phyloP scores from a whole-genome alignment of 2,113 vertebrate species.

The Pandion haliaetus region DNA sequence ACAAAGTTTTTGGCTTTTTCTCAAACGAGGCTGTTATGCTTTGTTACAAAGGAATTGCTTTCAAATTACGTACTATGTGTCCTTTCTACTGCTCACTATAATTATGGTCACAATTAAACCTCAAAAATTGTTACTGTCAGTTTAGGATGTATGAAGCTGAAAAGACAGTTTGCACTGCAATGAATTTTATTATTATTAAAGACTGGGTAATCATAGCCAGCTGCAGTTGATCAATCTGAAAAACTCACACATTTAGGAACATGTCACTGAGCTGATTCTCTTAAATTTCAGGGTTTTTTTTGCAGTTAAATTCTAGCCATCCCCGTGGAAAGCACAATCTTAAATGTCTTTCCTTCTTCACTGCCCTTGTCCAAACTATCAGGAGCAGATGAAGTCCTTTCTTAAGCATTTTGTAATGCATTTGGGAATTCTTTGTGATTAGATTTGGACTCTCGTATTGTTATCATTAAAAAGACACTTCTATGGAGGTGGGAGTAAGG shows the following conservation, averaged over 20 bases:
- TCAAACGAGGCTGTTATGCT: neutral
- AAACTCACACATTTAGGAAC: neutral
- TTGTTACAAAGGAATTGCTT: neutral
- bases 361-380: neutral
- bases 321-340: neutral
- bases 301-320: neutral
- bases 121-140: constrained; percentile 11
- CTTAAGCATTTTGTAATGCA: neutral
- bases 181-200: neutral
- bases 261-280: neutral
- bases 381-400: neutral
- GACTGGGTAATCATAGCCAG: neutral
- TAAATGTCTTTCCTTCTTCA: neutral
- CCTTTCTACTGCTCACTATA: neutral
- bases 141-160: neutral
- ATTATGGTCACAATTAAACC: constrained; percentile 22
- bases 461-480: neutral
- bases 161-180: neutral
- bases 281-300: neutral
- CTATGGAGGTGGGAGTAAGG: neutral
- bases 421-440: neutral
- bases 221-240: neutral
- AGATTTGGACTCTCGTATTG: neutral
- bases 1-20: neutral
- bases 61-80: neutral